Evolutionary conservation across 2,888 invertebrate species (phyloP).

Genomic region (Eustalomyia histrio): DNA sequence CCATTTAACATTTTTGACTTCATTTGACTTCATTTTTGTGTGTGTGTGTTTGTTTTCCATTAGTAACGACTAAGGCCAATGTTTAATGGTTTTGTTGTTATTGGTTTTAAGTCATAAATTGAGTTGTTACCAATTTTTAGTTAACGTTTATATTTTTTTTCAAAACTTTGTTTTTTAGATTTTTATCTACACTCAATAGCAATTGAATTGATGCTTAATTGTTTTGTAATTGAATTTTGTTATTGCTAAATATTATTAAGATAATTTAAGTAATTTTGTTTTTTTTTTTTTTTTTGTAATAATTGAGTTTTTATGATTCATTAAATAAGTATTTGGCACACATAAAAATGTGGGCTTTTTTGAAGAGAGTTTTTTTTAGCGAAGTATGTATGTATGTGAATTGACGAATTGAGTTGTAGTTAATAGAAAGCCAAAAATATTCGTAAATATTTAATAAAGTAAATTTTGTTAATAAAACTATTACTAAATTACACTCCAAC

Average conservation of each 20-base stretch:
- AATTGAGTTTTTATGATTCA: slow-evolving; percentile 39
- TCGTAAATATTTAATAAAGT: no score
- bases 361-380: no score
- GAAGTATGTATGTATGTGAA: no score
- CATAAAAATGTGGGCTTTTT: background rate
- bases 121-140: slow-evolving; percentile 51
- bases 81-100: background rate
- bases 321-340: background rate
- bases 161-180: slow-evolving; percentile 7
- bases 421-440: no score
- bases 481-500: no score
- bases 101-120: slow-evolving; percentile 33
- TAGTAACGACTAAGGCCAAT: slow-evolving; percentile 33
- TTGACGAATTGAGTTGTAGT: no score
- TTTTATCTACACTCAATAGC: slow-evolving; percentile 6
- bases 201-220: slow-evolving; percentile 36
- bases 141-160: slow-evolving; percentile 6
- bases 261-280: slow-evolving; percentile 39
- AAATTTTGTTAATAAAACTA: no score
- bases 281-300: slow-evolving; percentile 20
- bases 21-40: slow-evolving; percentile 23
- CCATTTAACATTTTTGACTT: slow-evolving; percentile 53
- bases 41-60: background rate
- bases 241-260: slow-evolving; percentile 34
- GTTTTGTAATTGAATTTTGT: slow-evolving; percentile 41